Evolutionary conservation across 2,797 vertebrate species (phyloP).

Genomic region (Eulemur coronatus): DNA sequence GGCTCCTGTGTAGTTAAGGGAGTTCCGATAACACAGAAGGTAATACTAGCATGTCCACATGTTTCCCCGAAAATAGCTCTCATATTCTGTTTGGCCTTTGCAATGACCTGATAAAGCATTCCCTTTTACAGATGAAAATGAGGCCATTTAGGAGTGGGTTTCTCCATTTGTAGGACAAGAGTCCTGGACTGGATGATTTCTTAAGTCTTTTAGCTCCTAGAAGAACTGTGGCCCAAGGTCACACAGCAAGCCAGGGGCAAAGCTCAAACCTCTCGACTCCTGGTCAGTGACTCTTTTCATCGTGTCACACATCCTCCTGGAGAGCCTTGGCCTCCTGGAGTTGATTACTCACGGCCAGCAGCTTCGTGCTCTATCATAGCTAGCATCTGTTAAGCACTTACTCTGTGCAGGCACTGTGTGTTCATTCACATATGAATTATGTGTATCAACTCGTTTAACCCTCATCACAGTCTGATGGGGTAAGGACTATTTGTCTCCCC

Average conservation of each 20-base stretch:
- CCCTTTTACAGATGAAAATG: neutral
- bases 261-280: neutral
- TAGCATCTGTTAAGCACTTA: neutral
- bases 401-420: neutral
- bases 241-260: neutral
- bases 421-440: too few species aligned
- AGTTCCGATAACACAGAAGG: neutral
- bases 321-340: neutral
- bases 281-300: neutral
- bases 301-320: fast-evolving
- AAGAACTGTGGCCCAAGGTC: neutral
- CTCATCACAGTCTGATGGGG: neutral
- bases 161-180: neutral
- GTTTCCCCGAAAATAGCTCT: neutral
- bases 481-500: neutral
- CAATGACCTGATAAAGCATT: neutral
- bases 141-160: neutral
- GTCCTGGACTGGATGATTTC: neutral
- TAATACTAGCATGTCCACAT: fast-evolving
- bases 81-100: neutral
- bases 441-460: neutral
- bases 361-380: neutral
- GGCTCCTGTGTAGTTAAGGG: neutral
- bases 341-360: neutral
- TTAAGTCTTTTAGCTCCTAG: neutral